Conservation (phyloP, 2,113 vertebrate genomes). For the Climacteris rufus region DNA sequence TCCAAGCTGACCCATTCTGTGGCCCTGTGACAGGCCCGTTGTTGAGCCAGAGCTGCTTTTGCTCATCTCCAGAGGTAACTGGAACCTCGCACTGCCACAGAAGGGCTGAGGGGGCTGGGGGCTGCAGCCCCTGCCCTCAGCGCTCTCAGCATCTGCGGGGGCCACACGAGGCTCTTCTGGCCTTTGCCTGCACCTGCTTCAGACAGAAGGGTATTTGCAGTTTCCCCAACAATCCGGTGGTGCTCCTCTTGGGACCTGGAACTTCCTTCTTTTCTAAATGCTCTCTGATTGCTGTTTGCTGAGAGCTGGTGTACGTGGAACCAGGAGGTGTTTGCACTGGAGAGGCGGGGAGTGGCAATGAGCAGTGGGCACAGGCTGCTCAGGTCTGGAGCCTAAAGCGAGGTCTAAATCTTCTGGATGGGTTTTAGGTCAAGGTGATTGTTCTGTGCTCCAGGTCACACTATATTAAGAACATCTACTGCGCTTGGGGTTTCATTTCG, state of each 20-base stretch:
- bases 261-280: background rate
- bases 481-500: background rate
- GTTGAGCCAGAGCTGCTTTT: background rate
- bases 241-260: background rate
- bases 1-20: background rate
- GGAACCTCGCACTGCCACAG: rapidly evolving
- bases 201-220: background rate
- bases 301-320: background rate
- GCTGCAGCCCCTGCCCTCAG: background rate
- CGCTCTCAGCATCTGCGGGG: rapidly evolving
- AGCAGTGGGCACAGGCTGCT: background rate
- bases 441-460: rapidly evolving
- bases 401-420: background rate
- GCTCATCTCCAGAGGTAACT: rapidly evolving
- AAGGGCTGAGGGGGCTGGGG: background rate
- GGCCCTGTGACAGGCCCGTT: background rate
- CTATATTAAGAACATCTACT: background rate
- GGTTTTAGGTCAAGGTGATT: background rate
- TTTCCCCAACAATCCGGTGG: rapidly evolving
- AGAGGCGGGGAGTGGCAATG: rapidly evolving
- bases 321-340: background rate
- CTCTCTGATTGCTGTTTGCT: background rate
- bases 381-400: background rate
- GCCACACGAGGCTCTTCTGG: rapidly evolving
- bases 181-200: background rate